Evolutionary conservation across 1,140 invertebrate species (phyloP), one percentile per base, ranked within the genome.

Genomic region (Nebria ingens): DNA sequence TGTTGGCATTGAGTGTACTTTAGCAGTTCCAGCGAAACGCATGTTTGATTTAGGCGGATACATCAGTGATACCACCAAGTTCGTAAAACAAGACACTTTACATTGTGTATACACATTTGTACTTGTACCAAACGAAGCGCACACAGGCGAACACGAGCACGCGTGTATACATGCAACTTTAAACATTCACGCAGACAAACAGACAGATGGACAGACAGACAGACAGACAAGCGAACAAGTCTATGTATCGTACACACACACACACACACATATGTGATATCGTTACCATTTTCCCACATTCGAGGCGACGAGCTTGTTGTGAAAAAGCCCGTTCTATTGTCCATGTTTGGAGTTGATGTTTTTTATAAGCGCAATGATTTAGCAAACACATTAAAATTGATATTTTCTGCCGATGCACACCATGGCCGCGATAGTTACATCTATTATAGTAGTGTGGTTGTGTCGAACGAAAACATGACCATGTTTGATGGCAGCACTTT

Each of bases 351-450:
- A 12, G 15, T 34, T 17, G 40, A 17, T 17, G 6, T 34, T 45
- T 45, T 45, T 45, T 45, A 45, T 17, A 34, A 34, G n/a, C 40
- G 17, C 15, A 17, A 45, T 45, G 40, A 45, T 45, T 45, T 45
- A 45, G 17, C 15, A 17, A 45, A 17, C 9, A 17, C 40, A 45
- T 45, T 45, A 45, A 45, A 45, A 45, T 45, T 45, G 40, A 45
- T 12, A 12, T 45, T 45, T 45, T 45, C 40, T 12, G 9, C 40
- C 40, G 17, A 12, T 45, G 40, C 40, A 45, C n/a, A n/a, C n/a
- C n/a, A n/a, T n/a, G n/a, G n/a, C n/a, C n/a, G n/a, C n/a, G n/a
- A n/a, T n/a, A n/a, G n/a, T n/a, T n/a, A n/a, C n/a, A n/a, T n/a
- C n/a, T n/a, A n/a, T n/a, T n/a, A n/a, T n/a, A n/a, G n/a, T n/a